Conservation (phyloP, 1,140 invertebrate genomes). For the Sitophilus oryzae region DNA sequence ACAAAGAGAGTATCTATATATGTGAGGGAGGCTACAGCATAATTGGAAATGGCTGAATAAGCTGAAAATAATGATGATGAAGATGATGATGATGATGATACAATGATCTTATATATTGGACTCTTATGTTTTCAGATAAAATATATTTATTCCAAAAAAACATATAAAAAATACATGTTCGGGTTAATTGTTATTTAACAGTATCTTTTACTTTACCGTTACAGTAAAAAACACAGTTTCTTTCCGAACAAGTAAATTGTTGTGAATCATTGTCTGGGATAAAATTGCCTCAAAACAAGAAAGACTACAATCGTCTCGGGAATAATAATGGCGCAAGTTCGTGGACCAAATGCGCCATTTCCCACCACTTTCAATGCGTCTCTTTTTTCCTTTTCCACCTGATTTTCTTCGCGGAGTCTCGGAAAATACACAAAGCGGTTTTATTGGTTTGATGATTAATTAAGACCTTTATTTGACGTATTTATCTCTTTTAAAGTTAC, state of each 20-base stretch:
- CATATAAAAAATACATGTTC: too few relatives aligned
- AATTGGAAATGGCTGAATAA: too few relatives aligned
- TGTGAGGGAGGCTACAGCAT: too few relatives aligned
- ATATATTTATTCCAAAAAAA: too few relatives aligned
- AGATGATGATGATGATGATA: too few relatives aligned
- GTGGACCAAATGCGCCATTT: neutral
- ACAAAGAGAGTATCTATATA: too few relatives aligned
- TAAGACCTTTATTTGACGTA: neutral
- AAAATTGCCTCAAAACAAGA: neutral
- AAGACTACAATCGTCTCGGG: neutral
- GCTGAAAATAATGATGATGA: too few relatives aligned
- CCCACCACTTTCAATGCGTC: neutral
- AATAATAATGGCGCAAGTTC: neutral
- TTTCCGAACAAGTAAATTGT: neutral
- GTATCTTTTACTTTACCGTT: too few relatives aligned
- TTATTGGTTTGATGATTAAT: neutral
- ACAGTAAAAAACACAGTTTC: too few relatives aligned
- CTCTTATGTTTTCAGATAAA: too few relatives aligned
- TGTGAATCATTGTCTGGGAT: neutral
- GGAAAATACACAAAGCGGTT: neutral
- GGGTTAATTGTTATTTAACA: too few relatives aligned
- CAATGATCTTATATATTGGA: too few relatives aligned
- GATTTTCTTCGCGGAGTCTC: neutral
- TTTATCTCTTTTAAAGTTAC: neutral
- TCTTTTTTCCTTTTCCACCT: neutral